A percentile compares a stretch with the other conserved stretches of the same genome.
Conservation (phyloP, 2,113 vertebrate species). For the Dryoscopus gambensis region DNA sequence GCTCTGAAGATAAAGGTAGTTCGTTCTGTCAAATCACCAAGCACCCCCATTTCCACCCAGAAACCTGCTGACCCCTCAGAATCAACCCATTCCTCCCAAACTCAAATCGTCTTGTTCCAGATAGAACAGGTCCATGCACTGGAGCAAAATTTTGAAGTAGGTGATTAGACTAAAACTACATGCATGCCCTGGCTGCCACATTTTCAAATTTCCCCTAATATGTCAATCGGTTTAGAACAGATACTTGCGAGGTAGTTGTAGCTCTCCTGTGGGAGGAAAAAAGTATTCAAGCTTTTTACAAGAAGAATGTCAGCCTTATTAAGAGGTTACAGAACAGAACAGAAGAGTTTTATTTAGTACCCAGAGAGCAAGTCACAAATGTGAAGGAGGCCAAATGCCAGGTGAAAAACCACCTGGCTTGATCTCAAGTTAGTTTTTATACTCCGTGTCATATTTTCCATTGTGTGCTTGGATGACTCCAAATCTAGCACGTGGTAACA, state of each 20-base stretch:
- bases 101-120: neutral
- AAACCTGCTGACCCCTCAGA: neutral
- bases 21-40: neutral
- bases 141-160: neutral
- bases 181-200: neutral
- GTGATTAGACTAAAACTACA: neutral
- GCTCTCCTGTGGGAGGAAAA: neutral
- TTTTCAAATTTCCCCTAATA: neutral
- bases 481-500: fast-evolving
- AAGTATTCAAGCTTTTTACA: neutral
- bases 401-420: neutral
- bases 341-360: neutral
- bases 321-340: neutral
- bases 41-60: neutral
- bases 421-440: neutral
- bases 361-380: neutral
- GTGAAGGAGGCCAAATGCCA: neutral
- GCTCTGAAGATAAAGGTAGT: neutral
- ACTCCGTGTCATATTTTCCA: neutral
- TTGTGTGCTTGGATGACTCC: neutral
- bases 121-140: neutral
- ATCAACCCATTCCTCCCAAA: neutral
- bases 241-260: neutral
- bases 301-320: neutral
- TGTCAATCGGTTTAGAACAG: neutral